Conservation (phyloP, 2,888 invertebrate species). For the Drosophila flavopinicola region DNA sequence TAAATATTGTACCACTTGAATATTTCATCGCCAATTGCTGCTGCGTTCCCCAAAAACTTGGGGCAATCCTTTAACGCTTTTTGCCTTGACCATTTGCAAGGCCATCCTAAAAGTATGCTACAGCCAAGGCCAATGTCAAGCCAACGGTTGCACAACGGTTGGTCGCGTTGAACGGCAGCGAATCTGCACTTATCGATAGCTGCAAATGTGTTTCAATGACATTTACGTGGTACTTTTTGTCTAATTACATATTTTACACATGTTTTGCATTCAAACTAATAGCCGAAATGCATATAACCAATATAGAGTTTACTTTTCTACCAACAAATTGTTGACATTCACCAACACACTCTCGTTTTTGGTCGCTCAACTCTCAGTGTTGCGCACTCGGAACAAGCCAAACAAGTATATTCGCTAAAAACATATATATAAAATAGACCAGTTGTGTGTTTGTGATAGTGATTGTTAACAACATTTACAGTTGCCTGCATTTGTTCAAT, state of each 20-base stretch:
- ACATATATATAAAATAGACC: background rate
- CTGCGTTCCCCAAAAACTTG: background rate
- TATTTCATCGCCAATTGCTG: conserved; percentile 15
- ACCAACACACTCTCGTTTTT: conserved; percentile 14
- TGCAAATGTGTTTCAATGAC: background rate
- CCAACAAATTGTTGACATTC: conserved; percentile 3
- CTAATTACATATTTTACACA: background rate
- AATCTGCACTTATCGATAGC: conserved; percentile 33
- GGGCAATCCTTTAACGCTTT: background rate
- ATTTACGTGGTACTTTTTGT: background rate
- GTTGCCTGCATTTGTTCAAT: background rate
- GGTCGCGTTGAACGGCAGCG: conserved; percentile 25
- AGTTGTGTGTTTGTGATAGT: background rate
- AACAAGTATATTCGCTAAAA: background rate
- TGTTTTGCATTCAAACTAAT: background rate
- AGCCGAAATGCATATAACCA: background rate
- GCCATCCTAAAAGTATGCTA: conserved; percentile 57
- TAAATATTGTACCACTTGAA: conserved; percentile 26
- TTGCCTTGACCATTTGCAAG: conserved; percentile 36
- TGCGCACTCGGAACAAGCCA: conserved; percentile 8
- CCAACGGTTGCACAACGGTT: conserved; percentile 50
- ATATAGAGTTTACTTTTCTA: background rate
- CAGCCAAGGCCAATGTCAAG: conserved; percentile 37
- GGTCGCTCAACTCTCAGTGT: conserved; percentile 24
- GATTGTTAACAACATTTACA: background rate